A percentile compares a stretch with the other conserved stretches of the same genome.
Evolutionary conservation across 2,113 vertebrate genomes (phyloP).

Genomic region (Jacana jacana): DNA sequence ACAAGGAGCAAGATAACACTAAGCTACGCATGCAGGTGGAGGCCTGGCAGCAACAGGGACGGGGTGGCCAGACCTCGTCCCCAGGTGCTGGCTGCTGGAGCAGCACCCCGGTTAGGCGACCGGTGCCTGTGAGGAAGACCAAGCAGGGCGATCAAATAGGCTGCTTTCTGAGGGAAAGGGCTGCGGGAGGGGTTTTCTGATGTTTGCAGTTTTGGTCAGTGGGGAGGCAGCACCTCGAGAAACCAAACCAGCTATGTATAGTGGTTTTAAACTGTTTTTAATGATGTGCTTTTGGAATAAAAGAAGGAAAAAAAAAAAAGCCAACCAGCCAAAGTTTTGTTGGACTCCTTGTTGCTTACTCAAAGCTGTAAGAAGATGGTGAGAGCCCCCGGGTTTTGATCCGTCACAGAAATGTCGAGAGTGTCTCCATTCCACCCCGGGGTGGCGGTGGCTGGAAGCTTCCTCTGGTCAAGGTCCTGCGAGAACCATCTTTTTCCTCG

Average conservation of each 20-base stretch:
- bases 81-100: background rate
- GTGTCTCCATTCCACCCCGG: fast-evolving
- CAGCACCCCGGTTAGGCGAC: background rate
- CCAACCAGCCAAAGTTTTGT: background rate
- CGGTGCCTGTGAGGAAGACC: background rate
- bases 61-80: fast-evolving
- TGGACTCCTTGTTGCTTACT: background rate
- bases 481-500: too few species aligned
- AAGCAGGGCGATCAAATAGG: background rate
- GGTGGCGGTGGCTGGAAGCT: fast-evolving
- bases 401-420: fast-evolving
- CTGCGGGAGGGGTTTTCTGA: background rate
- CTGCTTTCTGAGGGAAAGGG: background rate
- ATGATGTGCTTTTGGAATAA: constrained; percentile 42
- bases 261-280: constrained; percentile 1
- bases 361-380: background rate
- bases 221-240: background rate
- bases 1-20: fast-evolving
- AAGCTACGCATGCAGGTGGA: fast-evolving
- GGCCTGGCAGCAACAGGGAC: background rate
- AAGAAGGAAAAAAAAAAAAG: background rate
- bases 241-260: background rate
- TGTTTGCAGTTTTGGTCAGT: background rate
- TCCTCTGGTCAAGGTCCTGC: fast-evolving
- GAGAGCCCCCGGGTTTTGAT: background rate